phyloP scores from a whole-genome alignment of 2,888 invertebrate species.

The Petrolisthes manimaculis region DNA sequence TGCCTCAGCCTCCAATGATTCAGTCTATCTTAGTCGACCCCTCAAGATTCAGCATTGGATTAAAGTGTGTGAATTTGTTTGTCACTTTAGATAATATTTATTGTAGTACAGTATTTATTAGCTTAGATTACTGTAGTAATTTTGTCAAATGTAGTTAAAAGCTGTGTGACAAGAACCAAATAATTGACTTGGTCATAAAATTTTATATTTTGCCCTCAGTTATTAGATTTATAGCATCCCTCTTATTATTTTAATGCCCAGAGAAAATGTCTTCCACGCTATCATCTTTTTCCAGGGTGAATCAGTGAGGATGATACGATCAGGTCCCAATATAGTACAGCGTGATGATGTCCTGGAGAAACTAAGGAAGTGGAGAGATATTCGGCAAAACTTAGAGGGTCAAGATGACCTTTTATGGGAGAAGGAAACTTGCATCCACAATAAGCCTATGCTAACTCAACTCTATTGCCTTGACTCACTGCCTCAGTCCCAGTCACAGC shows the following conservation, averaged over 20 bases:
- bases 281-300: not conserved
- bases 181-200: too few species aligned
- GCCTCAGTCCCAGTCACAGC: not conserved
- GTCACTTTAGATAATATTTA: too few species aligned
- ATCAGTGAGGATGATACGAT: not conserved
- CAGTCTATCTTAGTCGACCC: constrained; percentile 43
- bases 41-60: constrained; percentile 59
- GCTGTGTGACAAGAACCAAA: too few species aligned
- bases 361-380: not conserved
- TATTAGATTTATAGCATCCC: too few species aligned
- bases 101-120: too few species aligned
- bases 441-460: not conserved
- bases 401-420: not conserved
- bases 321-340: not conserved
- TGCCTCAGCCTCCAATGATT: constrained; percentile 21
- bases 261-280: too few species aligned
- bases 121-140: too few species aligned
- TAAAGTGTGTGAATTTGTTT: constrained; percentile 26
- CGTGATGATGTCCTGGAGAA: not conserved
- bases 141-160: too few species aligned
- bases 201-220: too few species aligned
- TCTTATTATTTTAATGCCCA: too few species aligned
- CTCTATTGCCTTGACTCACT: not conserved
- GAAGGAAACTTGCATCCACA: not conserved
- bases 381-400: not conserved